Evolutionary conservation across 2,113 vertebrate species (phyloP).

Genomic region (Nothoprocta pentlandii): DNA sequence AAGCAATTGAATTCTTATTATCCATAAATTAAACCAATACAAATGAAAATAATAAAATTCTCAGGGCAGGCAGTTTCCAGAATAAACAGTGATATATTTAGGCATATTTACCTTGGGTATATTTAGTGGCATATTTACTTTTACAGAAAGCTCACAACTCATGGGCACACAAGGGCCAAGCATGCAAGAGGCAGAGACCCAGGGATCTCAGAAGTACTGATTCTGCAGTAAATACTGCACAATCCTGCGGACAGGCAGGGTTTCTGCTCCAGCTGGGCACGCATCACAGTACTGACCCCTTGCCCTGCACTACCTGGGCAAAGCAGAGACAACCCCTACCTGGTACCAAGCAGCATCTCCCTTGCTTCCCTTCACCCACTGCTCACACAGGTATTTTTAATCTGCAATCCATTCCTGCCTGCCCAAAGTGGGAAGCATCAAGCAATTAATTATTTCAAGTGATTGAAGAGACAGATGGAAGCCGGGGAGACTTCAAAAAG

Average conservation of each 20-base stretch:
- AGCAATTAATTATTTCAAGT: constrained; percentile 71
- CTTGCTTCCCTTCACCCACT: not conserved
- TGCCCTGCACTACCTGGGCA: not conserved
- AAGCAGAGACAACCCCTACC: not conserved
- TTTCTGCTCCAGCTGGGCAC: not conserved
- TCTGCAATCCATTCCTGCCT: constrained; percentile 24
- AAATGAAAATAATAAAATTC: not conserved
- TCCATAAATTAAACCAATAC: not conserved
- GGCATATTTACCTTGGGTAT: too few relatives aligned
- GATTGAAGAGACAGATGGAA: constrained; percentile 65
- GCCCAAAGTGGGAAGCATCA: constrained; percentile 57
- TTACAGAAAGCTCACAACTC: not conserved
- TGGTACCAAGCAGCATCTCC: not conserved
- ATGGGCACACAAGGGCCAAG: not conserved
- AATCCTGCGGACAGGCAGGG: not conserved
- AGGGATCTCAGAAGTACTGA: not conserved
- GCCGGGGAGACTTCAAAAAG: constrained; percentile 69
- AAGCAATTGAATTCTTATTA: not conserved
- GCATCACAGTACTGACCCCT: not conserved
- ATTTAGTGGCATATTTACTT: not conserved
- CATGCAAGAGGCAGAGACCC: not conserved
- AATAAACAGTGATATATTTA: not conserved
- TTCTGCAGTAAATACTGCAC: not conserved
- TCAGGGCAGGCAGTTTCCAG: not conserved
- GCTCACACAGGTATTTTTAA: not conserved